These are phyloP conservation scores for Pogonognathellus flavescens DNA, from an alignment of 1,140 invertebrate genomes.

Conservation along the genomic window DNA sequence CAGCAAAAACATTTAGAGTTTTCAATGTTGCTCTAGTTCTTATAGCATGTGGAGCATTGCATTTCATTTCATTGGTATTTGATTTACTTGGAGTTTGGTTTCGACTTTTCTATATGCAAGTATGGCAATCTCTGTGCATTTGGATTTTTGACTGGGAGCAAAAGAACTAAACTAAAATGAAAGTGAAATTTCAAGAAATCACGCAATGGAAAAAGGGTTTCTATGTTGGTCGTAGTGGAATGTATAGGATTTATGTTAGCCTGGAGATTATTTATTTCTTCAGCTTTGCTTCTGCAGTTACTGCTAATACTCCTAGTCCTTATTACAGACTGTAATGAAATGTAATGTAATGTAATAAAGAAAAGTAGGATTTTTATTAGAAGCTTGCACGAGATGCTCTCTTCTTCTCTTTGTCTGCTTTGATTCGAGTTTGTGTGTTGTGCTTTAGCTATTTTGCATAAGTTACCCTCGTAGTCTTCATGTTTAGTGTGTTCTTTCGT, in stretches of 20 bases:
- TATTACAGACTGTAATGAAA: conserved; percentile 45
- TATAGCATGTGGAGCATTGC: no score
- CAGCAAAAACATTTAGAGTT: no score
- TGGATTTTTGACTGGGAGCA: conserved; percentile 4
- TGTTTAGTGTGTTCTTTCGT: neutral
- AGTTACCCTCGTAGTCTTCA: neutral
- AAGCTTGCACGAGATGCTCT: conserved; percentile 43
- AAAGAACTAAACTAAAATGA: conserved; percentile 24
- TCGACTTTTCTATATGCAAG: conserved; percentile 27
- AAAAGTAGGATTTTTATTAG: conserved; percentile 43
- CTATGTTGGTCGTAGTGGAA: neutral
- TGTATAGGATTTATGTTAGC: neutral
- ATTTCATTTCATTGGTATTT: neutral
- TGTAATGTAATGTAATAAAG: conserved; percentile 46
- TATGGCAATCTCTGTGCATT: conserved; percentile 23
- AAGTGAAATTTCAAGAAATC: conserved; percentile 53
- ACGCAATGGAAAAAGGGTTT: conserved; percentile 34
- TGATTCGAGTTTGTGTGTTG: conserved; percentile 1
- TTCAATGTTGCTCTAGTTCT: no score
- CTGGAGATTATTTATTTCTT: conserved; percentile 21
- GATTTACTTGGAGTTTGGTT: conserved; percentile 8
- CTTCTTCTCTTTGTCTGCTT: conserved; percentile 38
- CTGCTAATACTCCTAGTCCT: neutral
- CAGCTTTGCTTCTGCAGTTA: neutral
- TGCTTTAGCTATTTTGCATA: neutral